A percentile compares a stretch with the other conserved stretches of the same genome.
Evolutionary conservation across 2,797 vertebrate genomes (phyloP).

Genomic region (Eulemur mongoz): DNA sequence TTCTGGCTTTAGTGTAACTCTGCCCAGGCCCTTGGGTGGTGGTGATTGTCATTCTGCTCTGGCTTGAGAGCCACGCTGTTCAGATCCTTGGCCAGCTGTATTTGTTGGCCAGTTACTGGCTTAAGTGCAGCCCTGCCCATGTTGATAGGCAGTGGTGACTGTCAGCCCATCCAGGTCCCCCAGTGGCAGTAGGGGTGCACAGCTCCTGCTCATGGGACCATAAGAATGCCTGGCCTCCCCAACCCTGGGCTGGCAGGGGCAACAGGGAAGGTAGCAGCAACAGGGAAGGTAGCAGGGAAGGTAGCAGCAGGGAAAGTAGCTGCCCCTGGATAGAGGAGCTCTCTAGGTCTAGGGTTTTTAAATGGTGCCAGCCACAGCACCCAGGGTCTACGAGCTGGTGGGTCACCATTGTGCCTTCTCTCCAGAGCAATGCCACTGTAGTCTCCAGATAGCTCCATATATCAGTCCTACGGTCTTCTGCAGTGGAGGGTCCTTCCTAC

Average conservation of each 20-base stretch:
- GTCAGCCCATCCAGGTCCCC: neutral
- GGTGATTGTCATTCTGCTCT: too few relatives aligned
- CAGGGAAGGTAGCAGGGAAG: too few relatives aligned
- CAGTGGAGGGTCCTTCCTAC: neutral
- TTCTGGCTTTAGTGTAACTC: too few relatives aligned
- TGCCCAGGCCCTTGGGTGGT: too few relatives aligned
- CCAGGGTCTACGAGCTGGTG: neutral
- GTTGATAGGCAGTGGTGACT: neutral
- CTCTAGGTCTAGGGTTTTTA: neutral
- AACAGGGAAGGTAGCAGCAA: neutral
- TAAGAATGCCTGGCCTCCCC: neutral
- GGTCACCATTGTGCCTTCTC: neutral
- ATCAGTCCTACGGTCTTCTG: neutral
- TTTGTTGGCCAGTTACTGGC: neutral
- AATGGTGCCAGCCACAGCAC: neutral
- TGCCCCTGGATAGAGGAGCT: neutral
- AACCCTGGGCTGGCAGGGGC: neutral
- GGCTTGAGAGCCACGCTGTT: too few relatives aligned
- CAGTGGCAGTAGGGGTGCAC: neutral
- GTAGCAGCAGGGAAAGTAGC: too few relatives aligned
- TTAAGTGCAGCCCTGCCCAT: neutral
- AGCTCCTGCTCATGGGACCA: neutral
- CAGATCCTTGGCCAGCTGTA: too few relatives aligned
- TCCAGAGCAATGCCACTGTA: neutral
- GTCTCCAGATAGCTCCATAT: neutral